Percentiles rank a stretch among this genome's conserved stretches.
Conservation (phyloP, 2,797 vertebrate genomes). For the Sitta carolinensis region DNA sequence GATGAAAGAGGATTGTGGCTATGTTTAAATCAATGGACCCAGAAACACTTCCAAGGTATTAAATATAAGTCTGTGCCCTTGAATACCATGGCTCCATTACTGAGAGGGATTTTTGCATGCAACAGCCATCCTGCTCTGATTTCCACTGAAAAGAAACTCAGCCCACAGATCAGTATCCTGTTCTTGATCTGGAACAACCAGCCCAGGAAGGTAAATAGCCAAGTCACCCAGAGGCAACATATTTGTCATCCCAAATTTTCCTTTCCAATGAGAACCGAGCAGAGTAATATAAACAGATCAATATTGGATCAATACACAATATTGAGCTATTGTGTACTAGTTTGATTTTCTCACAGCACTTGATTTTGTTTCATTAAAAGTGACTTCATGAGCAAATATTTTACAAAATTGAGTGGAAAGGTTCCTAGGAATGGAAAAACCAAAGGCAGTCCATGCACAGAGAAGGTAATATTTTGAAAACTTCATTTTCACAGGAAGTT, state of each 20-base stretch:
- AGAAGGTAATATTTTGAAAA: neutral
- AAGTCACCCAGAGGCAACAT: neutral
- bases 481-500: neutral
- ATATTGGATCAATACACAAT: neutral
- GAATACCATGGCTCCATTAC: neutral
- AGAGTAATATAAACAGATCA: neutral
- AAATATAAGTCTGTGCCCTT: neutral
- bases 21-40: neutral
- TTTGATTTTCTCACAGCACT: neutral
- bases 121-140: neutral
- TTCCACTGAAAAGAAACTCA: neutral
- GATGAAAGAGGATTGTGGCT: neutral
- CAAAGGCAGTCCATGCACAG: fast-evolving
- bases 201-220: neutral
- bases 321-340: neutral
- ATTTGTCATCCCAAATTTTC: neutral
- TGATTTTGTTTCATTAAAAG: neutral
- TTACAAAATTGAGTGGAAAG: neutral
- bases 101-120: neutral
- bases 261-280: neutral
- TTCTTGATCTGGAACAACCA: neutral
- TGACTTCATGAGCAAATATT: neutral
- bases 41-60: neutral
- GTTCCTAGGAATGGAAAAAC: neutral
- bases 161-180: neutral